Conservation (phyloP, 1,140 invertebrate species). For the Oryctes rhinoceros region DNA sequence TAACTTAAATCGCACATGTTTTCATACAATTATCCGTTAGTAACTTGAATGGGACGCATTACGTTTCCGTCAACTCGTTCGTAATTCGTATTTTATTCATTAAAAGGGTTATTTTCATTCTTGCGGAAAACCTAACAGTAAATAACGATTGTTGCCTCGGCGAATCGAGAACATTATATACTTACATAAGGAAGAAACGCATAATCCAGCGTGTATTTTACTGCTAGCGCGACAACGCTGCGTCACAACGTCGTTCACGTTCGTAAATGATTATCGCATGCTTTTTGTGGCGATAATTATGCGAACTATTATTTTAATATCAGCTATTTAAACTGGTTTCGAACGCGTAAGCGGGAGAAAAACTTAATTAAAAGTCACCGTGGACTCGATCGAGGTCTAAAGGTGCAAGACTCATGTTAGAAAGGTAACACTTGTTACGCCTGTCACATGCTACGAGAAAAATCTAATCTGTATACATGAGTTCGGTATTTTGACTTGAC, state of each 20-base stretch:
- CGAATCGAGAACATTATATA: neutral
- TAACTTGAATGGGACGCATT: neutral
- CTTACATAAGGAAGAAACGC: conserved; percentile 8
- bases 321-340: conserved; percentile 10
- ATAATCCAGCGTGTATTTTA: neutral
- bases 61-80: neutral
- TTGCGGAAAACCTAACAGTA: conserved; percentile 16
- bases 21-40: neutral
- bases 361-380: conserved; percentile 10
- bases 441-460: conserved; percentile 18
- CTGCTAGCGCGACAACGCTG: neutral
- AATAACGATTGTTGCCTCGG: neutral
- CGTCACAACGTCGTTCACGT: conserved; percentile 4
- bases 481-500: neutral
- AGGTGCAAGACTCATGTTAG: neutral
- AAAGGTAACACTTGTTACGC: conserved; percentile 7
- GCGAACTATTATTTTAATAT: conserved; percentile 7
- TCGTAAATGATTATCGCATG: conserved; percentile 1
- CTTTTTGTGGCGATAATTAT: conserved; percentile 16
- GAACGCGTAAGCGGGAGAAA: conserved; percentile 3
- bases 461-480: neutral
- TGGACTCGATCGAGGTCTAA: conserved; percentile 1
- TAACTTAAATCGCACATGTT: no score
- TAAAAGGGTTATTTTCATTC: conserved; percentile 24
- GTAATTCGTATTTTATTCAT: conserved; percentile 4